Conservation (phyloP, 2,888 invertebrate genomes). For the Eurois occulta region DNA sequence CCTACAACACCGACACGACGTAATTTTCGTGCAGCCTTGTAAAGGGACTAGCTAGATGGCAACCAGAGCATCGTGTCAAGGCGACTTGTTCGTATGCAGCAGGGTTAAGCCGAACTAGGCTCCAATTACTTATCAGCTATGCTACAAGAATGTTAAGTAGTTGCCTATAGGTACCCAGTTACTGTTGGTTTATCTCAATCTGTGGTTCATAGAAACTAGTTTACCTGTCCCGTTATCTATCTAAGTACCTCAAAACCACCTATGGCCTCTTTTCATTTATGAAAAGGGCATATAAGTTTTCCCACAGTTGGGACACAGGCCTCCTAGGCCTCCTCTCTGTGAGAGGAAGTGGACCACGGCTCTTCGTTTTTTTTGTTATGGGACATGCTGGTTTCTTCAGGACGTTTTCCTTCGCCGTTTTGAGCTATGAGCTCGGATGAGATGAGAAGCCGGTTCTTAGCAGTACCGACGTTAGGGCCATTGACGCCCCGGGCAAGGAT, state of each 20-base stretch:
- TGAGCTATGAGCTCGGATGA: neutral
- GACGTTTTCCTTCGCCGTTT: neutral
- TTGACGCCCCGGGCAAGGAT: too few relatives aligned
- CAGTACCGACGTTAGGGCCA: too few relatives aligned
- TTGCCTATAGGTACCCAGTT: neutral
- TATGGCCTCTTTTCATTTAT: neutral
- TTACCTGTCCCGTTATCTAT: neutral
- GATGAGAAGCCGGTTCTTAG: too few relatives aligned
- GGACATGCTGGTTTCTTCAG: neutral
- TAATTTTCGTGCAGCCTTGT: constrained; percentile 31
- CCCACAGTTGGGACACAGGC: neutral
- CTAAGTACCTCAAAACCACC: neutral
- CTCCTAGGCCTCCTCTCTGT: neutral
- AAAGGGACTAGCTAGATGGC: constrained; percentile 34
- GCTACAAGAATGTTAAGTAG: constrained; percentile 36
- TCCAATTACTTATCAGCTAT: constrained; percentile 39
- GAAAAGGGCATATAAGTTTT: neutral
- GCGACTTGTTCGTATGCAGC: constrained; percentile 20
- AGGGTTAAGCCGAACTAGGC: constrained; percentile 29
- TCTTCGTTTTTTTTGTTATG: neutral
- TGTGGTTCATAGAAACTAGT: neutral
- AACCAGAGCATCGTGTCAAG: constrained; percentile 46
- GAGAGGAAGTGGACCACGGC: neutral
- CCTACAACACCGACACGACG: neutral
- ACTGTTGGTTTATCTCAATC: neutral